Base-by-base conservation (phyloP, 2,888 invertebrate species). In the Troides aeacus region DNA sequence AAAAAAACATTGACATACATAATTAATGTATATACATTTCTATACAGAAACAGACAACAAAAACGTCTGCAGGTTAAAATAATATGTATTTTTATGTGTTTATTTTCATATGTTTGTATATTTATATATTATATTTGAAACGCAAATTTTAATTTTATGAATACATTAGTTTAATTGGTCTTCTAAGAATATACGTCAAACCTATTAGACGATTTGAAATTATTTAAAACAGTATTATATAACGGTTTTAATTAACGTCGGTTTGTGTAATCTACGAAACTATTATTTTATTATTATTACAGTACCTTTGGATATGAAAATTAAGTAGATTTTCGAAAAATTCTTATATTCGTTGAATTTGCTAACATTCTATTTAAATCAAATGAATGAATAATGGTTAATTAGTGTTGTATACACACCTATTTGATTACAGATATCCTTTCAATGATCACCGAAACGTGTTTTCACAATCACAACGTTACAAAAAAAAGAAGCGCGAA, bases 401-500 rank as follows among this genome's bases (percentile, higher is more conserved):
- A 46, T 46, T 15, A 46, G 46, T 53, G 18, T n/a, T n/a, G 53
- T 53, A n/a, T 53, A 53, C 53, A n/a, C 53, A 53, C 53, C 53
- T 53, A 18, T n/a, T 18, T 53, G 57, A 6, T 57, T 30, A 61
- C 36, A 17, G n/a, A 10, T 39, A 39, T 39, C 61, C 61, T 61
- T 39, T 61, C 2, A 60, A 60, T 42, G n/a, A 3, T 36, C 50
- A 62, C 46, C 36, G 12, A 18, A 50, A 36, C 50, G 21, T 62
- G 17, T 61, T 21, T 0, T 8, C 50, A 66, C 64, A 18, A 58
- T 23, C 39, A 58, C 53, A 62, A 18, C 7, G 15, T 4, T 46
- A 46, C 15, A 3, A 21, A 46, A 53, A 62, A 58, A 64, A 61
- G 17, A 23, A 53, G 53, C 59, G 64, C 64, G 46, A 17, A 7